A percentile compares a stretch with the other conserved stretches of the same genome.
Conservation (phyloP, 2,113 vertebrate genomes). For the Bostrychus sinensis region DNA sequence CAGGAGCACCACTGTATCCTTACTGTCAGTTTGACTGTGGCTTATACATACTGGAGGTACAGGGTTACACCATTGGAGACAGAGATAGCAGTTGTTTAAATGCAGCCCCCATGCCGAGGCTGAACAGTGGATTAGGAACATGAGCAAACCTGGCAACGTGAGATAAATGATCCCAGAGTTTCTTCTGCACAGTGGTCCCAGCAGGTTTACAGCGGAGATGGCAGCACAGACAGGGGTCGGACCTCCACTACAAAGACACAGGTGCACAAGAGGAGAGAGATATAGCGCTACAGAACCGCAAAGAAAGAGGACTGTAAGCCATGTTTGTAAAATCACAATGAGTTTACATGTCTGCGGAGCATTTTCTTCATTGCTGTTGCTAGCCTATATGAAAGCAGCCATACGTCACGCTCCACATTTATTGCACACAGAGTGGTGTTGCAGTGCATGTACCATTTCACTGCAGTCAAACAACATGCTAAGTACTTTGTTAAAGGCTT, state of each 20-base stretch:
- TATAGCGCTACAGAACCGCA: background rate
- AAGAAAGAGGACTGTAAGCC: background rate
- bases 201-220: constrained; percentile 3
- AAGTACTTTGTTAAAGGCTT: no score
- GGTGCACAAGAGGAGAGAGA: background rate
- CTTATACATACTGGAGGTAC: background rate
- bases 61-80: constrained; percentile 12
- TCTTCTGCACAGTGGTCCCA: constrained; percentile 5
- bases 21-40: background rate
- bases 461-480: no score
- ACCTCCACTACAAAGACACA: background rate
- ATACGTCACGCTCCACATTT: no score
- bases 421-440: no score
- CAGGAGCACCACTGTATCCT: background rate
- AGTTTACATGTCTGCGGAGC: no score
- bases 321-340: background rate
- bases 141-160: constrained; percentile 18
- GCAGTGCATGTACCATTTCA: no score
- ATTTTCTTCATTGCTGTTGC: no score
- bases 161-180: constrained; percentile 33
- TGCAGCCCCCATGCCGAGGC: background rate
- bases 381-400: no score
- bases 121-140: background rate
- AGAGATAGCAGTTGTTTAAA: constrained; percentile 8
- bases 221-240: background rate